A percentile compares a stretch with the other conserved stretches of the same genome.
These are phyloP conservation scores for Zosterops borbonicus DNA, from an alignment of 2,113 vertebrate genomes.

Conservation along the genomic window DNA sequence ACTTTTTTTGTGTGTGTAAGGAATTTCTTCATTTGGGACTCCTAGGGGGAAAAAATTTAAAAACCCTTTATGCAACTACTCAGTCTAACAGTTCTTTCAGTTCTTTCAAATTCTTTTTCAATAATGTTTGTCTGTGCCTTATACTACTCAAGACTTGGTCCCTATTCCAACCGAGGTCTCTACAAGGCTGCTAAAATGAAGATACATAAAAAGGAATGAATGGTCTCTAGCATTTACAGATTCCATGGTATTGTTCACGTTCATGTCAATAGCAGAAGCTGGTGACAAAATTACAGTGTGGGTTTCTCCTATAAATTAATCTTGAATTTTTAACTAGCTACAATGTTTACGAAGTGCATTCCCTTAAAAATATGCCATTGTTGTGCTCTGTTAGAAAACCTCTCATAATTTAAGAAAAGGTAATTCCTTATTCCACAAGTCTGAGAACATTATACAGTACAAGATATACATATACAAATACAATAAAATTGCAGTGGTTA, in stretches of 20 bases:
- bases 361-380: neutral
- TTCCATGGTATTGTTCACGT: neutral
- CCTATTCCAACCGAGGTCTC: neutral
- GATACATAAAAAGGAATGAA: neutral
- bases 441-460: neutral
- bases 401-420: neutral
- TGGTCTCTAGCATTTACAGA: neutral
- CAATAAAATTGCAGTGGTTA: neutral
- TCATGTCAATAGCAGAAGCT: neutral
- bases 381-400: neutral
- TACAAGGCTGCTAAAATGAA: neutral
- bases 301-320: neutral
- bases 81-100: neutral
- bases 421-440: neutral
- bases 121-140: neutral
- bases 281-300: neutral
- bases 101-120: neutral
- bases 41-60: neutral
- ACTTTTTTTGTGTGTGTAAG: neutral
- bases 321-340: neutral
- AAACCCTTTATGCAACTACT: neutral
- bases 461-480: neutral
- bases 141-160: neutral
- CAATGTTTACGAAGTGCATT: neutral
- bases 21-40: neutral